Conservation (phyloP, 2,797 vertebrate species). For the Halcyon smyrnensis region DNA sequence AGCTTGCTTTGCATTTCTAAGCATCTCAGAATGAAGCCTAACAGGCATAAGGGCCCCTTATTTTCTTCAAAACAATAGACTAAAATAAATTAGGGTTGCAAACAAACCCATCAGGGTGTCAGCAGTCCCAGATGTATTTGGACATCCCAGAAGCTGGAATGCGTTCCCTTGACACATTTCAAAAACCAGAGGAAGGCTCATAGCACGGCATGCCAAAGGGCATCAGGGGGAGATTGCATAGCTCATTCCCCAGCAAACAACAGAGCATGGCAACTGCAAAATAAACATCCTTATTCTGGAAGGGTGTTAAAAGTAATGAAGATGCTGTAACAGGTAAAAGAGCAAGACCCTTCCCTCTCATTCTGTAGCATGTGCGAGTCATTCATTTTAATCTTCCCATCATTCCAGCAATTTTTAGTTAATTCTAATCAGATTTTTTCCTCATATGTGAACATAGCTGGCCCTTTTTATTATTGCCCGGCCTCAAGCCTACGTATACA, state of each 20-base stretch:
- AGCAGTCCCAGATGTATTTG: background rate
- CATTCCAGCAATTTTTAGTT: background rate
- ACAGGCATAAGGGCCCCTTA: background rate
- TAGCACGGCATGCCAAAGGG: background rate
- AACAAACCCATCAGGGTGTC: background rate
- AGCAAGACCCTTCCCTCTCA: background rate
- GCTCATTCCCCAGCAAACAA: background rate
- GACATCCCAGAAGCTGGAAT: background rate
- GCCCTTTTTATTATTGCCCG: background rate
- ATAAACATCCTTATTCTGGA: background rate
- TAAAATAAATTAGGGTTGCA: background rate
- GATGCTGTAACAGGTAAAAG: background rate
- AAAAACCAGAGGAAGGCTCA: background rate
- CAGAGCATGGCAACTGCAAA: background rate
- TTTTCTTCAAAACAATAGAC: constrained; percentile 21
- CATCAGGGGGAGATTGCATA: background rate
- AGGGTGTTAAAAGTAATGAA: background rate
- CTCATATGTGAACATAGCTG: background rate
- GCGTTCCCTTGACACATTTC: background rate
- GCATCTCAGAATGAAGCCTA: background rate
- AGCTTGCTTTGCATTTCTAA: background rate
- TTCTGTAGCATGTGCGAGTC: background rate
- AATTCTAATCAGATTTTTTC: background rate
- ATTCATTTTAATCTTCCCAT: background rate
- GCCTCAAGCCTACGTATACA: background rate